Evolutionary conservation across 2,797 vertebrate genomes (phyloP), one percentile per base, ranked within the genome.

Genomic region (Chromis chromis): DNA sequence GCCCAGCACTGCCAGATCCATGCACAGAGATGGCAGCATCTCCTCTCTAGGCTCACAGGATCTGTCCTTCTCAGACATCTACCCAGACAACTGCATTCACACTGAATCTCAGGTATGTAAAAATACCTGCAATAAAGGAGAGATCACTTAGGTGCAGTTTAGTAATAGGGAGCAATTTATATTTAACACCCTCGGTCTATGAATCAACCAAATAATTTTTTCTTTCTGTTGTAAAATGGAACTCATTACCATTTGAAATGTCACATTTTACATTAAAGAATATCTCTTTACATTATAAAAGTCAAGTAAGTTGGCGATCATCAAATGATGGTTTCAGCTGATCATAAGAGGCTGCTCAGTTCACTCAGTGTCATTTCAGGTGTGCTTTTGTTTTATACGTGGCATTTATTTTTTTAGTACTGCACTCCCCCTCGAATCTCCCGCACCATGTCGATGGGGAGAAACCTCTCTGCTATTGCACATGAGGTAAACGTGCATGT

Each of bases 361-460:
- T 67, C 48, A 49, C 12, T 62, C 14, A 2, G 12, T 77, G 65
- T 84, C 62, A 65, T 74, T 77, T 77, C n/a, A 44, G 11, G 28
- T 74, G 77, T 66, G 52, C 67, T 66, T 66, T 68, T 69, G 19
- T 84, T 82, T 88, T 39, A 82, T 57, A 42, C 58, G 3, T 76
- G 65, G 44, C 55, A 21, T 84, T 79, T 85, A 28, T 78, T 71
- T 78, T 52, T 86, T 59, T 71, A 94, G 93, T 92, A 91, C 80
- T 93, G 93, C 81, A 93, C 93, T 16, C 93, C 92, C 19, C 92
- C 93, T 59, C 88, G 91, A 53, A 92, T 93, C 42, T 84, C 87
- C 55, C 88, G 93, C 59, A 92, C 89, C 65, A 78, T 93, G 87
- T 94, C 92, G 0, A 91, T 93, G 91, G 92, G 92, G 57, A 92